Base-by-base conservation (phyloP, 2,797 vertebrate genomes). In the Dallia pectoralis region DNA sequence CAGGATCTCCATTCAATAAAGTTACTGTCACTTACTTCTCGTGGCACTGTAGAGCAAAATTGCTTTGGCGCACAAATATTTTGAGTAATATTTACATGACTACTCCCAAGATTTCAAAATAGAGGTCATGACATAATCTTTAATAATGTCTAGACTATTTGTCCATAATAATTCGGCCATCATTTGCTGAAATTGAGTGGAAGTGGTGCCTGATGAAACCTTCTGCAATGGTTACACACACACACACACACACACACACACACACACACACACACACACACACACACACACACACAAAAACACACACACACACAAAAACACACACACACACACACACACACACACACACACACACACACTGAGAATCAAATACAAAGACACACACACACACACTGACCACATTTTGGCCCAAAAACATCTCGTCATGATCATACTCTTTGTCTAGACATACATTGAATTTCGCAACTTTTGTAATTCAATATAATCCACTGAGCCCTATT, bases 281-380 rank as follows among this genome's bases (percentile, higher is more conserved):
- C 64, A 65, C 63, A n/a, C 63, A 22, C 9, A 22, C 64, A 61
- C 59, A 27, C 59, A 61, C 56, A 61, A n/a, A 61, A 8, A 19
- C 64, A 32, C 64, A 33, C 29, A 66, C 30, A 30, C 62, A 18
- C 30, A 64, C 62, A 64, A 27, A 64, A 27, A 33, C 27, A 48
- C 40, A 48, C 36, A 68, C 67, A 48, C 67, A 70, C 69, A 70
- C 69, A 53, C 67, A 49, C 47, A 48, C 47, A 69, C 49, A 29
- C 65, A 49, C 67, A 68, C 67, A 29, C 16, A 22, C 32, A 22
- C 65, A 66, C 33, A 44, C 33, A 19, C 33, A 40, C 65, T n/a
- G n/a, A n/a, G n/a, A n/a, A n/a, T 19, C 33, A 32, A n/a, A 62
- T 25, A 62, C 4, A 63, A 25, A 64, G 27, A 63, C 27, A 29